A percentile compares a stretch with the other conserved stretches of the same genome.
Evolutionary conservation across 2,113 vertebrate species (phyloP).

Genomic region (Lichenostomus cassidix): DNA sequence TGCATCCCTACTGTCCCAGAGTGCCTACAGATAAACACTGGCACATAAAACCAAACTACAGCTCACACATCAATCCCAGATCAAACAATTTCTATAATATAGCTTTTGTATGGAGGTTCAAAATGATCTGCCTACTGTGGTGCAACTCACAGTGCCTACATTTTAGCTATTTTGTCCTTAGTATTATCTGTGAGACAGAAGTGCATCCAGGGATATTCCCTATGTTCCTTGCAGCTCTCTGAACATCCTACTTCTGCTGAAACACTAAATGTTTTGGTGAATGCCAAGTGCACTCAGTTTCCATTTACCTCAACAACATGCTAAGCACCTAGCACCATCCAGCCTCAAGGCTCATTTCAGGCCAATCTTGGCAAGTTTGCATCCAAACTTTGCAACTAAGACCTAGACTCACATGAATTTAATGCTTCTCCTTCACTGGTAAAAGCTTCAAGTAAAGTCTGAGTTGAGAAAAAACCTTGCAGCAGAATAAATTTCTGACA

Average conservation of each 20-base stretch:
- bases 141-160: background rate
- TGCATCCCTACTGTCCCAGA: background rate
- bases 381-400: background rate
- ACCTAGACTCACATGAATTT: background rate
- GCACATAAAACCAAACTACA: background rate
- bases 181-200: background rate
- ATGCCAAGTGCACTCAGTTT: background rate
- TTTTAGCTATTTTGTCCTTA: background rate
- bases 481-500: background rate
- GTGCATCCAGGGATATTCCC: background rate
- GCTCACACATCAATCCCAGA: background rate
- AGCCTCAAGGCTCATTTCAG: background rate
- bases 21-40: background rate
- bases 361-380: background rate
- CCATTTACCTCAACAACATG: background rate
- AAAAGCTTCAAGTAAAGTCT: slow-evolving; percentile 1
- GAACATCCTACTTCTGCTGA: background rate
- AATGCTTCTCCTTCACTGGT: background rate
- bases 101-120: background rate
- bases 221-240: background rate
- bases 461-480: background rate
- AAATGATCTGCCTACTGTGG: background rate
- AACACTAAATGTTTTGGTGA: background rate
- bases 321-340: background rate
- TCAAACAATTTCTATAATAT: background rate